Conservation (phyloP, 2,113 vertebrate species). For the Oophaga pumilio region DNA sequence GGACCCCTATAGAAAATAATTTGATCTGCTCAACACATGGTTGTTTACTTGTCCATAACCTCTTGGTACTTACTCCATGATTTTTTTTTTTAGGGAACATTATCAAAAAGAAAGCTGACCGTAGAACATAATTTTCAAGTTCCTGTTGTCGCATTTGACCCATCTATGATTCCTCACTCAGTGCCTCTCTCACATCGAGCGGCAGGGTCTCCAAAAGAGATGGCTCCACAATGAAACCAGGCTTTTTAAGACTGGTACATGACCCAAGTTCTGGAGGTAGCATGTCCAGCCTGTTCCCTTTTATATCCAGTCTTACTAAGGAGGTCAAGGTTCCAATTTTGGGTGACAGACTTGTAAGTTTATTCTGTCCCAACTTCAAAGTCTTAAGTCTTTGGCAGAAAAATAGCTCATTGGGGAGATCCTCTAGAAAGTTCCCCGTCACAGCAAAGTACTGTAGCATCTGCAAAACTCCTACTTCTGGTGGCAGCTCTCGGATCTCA, state of each 20-base stretch:
- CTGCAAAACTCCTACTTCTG: constrained; percentile 80
- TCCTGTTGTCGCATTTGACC: background rate
- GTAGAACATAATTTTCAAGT: background rate
- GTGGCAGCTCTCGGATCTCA: constrained; percentile 74
- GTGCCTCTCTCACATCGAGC: constrained; percentile 68
- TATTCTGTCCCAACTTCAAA: constrained; percentile 78
- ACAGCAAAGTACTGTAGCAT: constrained; percentile 77
- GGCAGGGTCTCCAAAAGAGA: constrained; percentile 76
- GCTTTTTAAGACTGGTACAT: constrained; percentile 72
- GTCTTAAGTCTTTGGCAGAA: constrained; percentile 80
- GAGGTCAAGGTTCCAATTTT: constrained; percentile 70
- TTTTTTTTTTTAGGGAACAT: background rate
- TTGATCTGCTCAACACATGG: no score
- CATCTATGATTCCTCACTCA: constrained; percentile 65
- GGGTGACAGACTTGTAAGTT: constrained; percentile 73
- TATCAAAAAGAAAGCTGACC: background rate
- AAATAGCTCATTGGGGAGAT: constrained; percentile 83
- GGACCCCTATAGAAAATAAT: background rate
- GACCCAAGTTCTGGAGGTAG: constrained; percentile 77
- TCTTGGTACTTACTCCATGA: background rate
- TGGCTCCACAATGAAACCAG: constrained; percentile 76
- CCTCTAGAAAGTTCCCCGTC: constrained; percentile 81
- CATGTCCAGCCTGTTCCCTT: constrained; percentile 79
- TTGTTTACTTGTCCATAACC: background rate
- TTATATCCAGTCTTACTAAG: constrained; percentile 79